Percentiles rank a stretch among this genome's conserved stretches.
These are phyloP conservation scores for Scaptomyza hsui DNA, from an alignment of 1,140 invertebrate genomes.

Conservation along the genomic window DNA sequence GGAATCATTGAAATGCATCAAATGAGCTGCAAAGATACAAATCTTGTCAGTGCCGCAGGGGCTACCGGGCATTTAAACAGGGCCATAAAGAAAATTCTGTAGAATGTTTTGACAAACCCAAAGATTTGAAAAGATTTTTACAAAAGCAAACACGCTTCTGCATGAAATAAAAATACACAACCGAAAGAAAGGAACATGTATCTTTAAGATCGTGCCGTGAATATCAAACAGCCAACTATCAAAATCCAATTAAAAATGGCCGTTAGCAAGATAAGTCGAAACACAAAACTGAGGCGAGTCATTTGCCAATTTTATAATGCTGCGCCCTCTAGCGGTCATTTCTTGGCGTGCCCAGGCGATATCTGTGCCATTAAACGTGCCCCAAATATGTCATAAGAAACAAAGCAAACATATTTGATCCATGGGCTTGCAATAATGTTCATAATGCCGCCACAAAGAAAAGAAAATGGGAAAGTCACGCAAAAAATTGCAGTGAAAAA, in stretches of 20 bases:
- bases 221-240: slow-evolving; percentile 54
- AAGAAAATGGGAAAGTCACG: slow-evolving; percentile 39
- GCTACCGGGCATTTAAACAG: slow-evolving; percentile 58
- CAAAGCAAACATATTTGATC: slow-evolving; percentile 41
- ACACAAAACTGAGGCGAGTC: slow-evolving; percentile 7
- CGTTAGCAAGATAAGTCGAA: neutral
- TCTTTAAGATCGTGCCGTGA: slow-evolving; percentile 35
- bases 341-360: slow-evolving; percentile 31
- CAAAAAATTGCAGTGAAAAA: slow-evolving; percentile 42
- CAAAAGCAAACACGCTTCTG: slow-evolving; percentile 1
- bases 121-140: slow-evolving; percentile 25
- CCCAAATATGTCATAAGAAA: slow-evolving; percentile 64
- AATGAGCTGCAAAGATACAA: slow-evolving; percentile 54
- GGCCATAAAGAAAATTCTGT: slow-evolving; percentile 27
- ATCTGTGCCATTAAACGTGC: slow-evolving; percentile 25
- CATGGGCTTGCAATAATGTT: slow-evolving; percentile 23
- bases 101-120: slow-evolving; percentile 17
- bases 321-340: slow-evolving; percentile 42
- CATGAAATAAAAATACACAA: slow-evolving; percentile 20
- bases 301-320: slow-evolving; percentile 18
- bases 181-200: slow-evolving; percentile 1
- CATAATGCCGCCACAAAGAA: slow-evolving; percentile 10
- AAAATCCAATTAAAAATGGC: slow-evolving; percentile 55
- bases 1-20: slow-evolving; percentile 67
- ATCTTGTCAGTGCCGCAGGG: slow-evolving; percentile 16